These are phyloP conservation scores for Bufo bufo DNA, from an alignment of 2,113 vertebrate genomes.

Conservation along the genomic window DNA sequence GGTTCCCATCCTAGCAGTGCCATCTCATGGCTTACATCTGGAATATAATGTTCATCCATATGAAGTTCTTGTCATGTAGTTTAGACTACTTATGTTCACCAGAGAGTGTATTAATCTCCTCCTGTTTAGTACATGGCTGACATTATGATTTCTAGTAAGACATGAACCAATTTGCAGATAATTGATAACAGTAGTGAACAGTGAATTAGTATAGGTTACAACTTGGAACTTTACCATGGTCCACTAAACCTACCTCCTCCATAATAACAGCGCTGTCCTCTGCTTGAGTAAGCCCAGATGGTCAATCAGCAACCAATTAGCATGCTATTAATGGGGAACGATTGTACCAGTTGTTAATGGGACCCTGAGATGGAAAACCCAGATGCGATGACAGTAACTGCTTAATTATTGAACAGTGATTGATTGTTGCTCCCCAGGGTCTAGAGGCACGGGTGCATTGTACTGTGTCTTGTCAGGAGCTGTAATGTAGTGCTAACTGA, in stretches of 20 bases:
- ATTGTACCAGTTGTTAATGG: constrained; percentile 51
- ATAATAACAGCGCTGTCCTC: constrained; percentile 7
- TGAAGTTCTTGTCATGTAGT: neutral
- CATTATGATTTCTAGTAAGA: neutral
- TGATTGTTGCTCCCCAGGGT: constrained; percentile 48
- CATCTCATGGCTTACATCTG: neutral
- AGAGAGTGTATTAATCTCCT: neutral
- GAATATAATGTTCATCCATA: neutral
- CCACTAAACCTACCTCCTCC: neutral
- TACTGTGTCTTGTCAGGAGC: constrained; percentile 45
- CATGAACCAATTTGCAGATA: neutral
- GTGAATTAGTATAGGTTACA: neutral
- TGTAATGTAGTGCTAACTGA: constrained; percentile 50
- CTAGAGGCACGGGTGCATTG: constrained; percentile 41
- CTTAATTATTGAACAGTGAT: constrained; percentile 56
- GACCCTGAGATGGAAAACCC: constrained; percentile 39
- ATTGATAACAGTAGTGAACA: neutral
- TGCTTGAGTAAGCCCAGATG: constrained; percentile 42
- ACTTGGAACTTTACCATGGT: neutral
- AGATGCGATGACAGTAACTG: constrained; percentile 56
- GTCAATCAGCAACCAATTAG: constrained; percentile 47
- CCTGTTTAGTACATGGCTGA: neutral
- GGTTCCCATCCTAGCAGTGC: neutral
- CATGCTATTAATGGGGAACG: constrained; percentile 49
- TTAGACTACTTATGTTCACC: neutral